These are phyloP conservation scores for Manacus vitellinus DNA, from an alignment of 2,113 vertebrate species.

Conservation along the genomic window DNA sequence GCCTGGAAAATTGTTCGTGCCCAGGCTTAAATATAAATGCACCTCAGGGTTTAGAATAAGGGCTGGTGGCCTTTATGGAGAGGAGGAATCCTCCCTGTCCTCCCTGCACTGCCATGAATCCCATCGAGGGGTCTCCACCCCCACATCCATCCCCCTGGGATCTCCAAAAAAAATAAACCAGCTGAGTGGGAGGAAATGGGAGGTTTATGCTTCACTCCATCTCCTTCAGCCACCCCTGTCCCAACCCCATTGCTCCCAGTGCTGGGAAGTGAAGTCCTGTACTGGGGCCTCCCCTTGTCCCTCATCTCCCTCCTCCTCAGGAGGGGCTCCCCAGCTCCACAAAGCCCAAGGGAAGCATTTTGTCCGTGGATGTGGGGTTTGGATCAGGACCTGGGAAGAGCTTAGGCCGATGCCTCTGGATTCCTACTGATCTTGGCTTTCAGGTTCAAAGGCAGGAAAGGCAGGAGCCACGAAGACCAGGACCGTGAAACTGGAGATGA, in stretches of 20 bases:
- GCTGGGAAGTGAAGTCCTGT: rapidly evolving
- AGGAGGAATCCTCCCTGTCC: background rate
- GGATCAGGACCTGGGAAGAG: background rate
- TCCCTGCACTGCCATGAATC: background rate
- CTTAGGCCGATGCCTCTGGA: background rate
- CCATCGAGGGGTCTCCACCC: background rate
- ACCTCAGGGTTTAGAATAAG: background rate
- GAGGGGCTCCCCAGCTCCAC: background rate
- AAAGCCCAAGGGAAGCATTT: background rate
- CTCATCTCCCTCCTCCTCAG: background rate
- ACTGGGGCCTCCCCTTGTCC: background rate
- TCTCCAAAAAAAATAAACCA: background rate
- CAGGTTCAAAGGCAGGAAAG: background rate
- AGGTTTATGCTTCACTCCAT: background rate
- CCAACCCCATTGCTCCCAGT: background rate
- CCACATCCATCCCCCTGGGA: background rate
- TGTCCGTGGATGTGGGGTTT: background rate
- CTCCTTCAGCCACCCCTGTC: background rate
- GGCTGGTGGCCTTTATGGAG: background rate
- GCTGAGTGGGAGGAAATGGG: background rate
- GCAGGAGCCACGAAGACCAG: background rate
- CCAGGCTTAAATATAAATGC: background rate
- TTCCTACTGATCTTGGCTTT: background rate
- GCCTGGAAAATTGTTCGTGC: background rate
- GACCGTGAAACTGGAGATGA: background rate